These are phyloP conservation scores for Scartelaos histophorus DNA, from an alignment of 2,113 vertebrate species.

Conservation along the genomic window DNA sequence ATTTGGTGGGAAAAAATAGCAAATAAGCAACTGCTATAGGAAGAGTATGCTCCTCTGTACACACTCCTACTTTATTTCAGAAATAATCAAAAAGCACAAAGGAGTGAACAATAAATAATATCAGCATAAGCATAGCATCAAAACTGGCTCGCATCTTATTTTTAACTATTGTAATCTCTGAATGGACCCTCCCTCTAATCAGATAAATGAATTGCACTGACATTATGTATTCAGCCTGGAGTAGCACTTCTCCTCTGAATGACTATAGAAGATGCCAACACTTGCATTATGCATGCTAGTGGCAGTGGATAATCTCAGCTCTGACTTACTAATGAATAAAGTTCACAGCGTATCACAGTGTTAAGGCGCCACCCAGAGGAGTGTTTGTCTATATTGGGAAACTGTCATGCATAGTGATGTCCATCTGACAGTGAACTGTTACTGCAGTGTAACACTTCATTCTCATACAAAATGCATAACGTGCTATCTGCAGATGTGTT, in stretches of 20 bases:
- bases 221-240: constrained; percentile 5
- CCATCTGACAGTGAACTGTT: constrained; percentile 5
- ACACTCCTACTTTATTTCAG: not conserved
- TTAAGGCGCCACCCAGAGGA: constrained; percentile 11
- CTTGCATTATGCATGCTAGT: not conserved
- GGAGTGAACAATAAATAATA: not conserved
- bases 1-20: not conserved
- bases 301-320: constrained; percentile 7
- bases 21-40: not conserved
- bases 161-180: not conserved
- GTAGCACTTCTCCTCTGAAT: not conserved
- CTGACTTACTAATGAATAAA: constrained; percentile 14
- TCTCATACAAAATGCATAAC: constrained; percentile 7
- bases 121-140: not conserved
- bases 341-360: constrained; percentile 20
- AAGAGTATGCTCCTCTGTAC: not conserved
- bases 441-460: not conserved
- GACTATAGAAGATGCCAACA: constrained; percentile 15
- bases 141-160: not conserved
- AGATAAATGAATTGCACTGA: not conserved
- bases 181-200: not conserved
- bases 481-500: not conserved
- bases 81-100: too few species aligned
- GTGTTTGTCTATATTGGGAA: not conserved
- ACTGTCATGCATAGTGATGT: constrained; percentile 2